These are phyloP conservation scores for Austrolebias charrua DNA, from an alignment of 2,797 vertebrate species.

Conservation along the genomic window DNA sequence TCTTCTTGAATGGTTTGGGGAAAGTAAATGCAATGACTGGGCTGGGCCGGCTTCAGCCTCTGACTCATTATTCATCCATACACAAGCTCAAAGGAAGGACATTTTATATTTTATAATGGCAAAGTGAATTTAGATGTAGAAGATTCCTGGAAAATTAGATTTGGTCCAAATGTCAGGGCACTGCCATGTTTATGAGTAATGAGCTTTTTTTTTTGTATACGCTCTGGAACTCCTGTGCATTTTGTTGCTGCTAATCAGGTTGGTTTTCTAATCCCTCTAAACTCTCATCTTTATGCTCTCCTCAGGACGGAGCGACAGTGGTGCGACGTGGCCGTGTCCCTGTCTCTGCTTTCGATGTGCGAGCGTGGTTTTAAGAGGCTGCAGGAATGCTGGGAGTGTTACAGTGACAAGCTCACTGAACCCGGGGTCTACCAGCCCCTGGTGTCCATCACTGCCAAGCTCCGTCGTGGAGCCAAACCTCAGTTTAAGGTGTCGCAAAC, in stretches of 20 bases:
- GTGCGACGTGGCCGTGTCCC: constrained; percentile 88
- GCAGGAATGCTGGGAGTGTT: constrained; percentile 95
- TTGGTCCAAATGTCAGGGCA: constrained; percentile 62
- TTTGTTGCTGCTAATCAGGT: constrained; percentile 49
- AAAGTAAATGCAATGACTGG: constrained; percentile 14
- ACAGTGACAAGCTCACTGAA: constrained; percentile 92
- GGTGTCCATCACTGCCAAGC: constrained; percentile 79
- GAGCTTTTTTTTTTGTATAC: constrained; percentile 35
- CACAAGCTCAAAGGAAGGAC: constrained; percentile 61
- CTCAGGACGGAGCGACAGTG: constrained; percentile 90
- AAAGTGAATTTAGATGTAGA: constrained; percentile 68
- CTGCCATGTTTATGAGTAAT: constrained; percentile 52
- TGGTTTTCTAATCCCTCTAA: constrained; percentile 21
- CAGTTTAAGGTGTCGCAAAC: constrained; percentile 81
- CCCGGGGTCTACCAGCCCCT: constrained; percentile 85
- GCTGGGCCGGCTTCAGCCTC: constrained; percentile 33
- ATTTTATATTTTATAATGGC: constrained; percentile 61
- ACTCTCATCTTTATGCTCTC: constrained; percentile 12
- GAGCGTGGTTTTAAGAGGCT: constrained; percentile 91
- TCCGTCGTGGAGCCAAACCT: constrained; percentile 83
- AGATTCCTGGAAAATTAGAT: constrained; percentile 67
- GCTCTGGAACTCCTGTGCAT: constrained; percentile 42
- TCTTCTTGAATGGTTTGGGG: constrained; percentile 21
- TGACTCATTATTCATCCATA: constrained; percentile 61
- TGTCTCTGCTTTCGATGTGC: constrained; percentile 88